Percentiles rank a stretch among this genome's conserved stretches.
Conservation (phyloP, 2,797 vertebrate species). For the Apodemus agrarius region DNA sequence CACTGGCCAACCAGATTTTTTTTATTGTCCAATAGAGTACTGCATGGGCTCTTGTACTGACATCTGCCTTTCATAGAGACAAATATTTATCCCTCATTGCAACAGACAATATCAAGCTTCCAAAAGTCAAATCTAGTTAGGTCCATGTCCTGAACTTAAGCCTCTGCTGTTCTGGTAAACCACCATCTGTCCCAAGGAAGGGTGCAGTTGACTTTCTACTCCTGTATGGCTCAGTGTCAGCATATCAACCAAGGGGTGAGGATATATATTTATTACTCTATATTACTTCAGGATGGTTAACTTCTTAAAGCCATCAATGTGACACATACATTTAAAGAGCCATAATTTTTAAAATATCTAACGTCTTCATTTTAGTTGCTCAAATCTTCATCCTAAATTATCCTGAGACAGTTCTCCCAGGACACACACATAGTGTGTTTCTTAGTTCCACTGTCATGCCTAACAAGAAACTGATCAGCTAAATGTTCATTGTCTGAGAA, state of each 20-base stretch:
- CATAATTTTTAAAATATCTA: neutral
- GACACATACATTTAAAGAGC: neutral
- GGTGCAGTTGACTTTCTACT: neutral
- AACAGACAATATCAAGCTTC: neutral
- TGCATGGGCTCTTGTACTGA: neutral
- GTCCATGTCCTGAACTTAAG: neutral
- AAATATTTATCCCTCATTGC: neutral
- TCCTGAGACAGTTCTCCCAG: neutral
- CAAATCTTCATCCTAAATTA: conserved; percentile 16
- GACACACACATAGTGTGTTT: neutral
- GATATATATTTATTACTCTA: neutral
- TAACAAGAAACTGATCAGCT: neutral
- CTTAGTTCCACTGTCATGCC: neutral
- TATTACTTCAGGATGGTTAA: neutral
- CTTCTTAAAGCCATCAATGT: neutral
- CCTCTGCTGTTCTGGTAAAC: neutral
- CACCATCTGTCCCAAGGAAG: neutral
- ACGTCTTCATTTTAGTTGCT: neutral
- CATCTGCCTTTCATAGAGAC: neutral
- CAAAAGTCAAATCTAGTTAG: neutral
- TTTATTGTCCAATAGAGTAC: neutral
- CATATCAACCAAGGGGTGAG: neutral
- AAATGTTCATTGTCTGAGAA: neutral
- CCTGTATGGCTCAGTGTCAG: neutral
- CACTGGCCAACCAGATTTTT: neutral